Conservation (phyloP, 2,113 vertebrate genomes). For the Alligator sinensis region DNA sequence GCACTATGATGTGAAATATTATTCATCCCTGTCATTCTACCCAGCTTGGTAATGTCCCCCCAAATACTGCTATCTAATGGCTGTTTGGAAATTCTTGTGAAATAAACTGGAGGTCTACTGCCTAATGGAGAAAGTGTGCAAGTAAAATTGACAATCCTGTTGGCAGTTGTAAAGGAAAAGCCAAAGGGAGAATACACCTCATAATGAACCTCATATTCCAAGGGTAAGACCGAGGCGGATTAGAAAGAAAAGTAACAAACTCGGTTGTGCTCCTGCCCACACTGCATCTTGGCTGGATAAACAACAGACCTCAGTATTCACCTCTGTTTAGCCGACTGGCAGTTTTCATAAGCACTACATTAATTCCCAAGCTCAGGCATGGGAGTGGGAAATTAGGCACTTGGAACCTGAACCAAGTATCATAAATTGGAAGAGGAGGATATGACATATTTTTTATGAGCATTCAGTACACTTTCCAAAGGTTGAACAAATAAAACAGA, state of each 20-base stretch:
- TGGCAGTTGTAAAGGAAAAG: background rate
- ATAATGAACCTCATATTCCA: background rate
- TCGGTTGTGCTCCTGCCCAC: conserved; percentile 5
- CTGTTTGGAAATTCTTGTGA: conserved; percentile 3
- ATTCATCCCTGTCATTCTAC: background rate
- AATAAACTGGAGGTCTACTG: background rate
- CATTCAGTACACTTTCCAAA: background rate
- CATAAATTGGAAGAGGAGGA: background rate
- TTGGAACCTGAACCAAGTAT: background rate
- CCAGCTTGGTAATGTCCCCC: background rate
- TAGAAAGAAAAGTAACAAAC: conserved; percentile 33
- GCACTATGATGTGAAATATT: background rate
- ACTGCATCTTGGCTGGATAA: conserved; percentile 4
- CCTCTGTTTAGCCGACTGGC: conserved; percentile 57
- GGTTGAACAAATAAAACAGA: background rate
- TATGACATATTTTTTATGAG: background rate
- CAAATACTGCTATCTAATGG: conserved; percentile 19
- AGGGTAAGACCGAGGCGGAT: conserved; percentile 15
- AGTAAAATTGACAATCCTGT: conserved; percentile 55
- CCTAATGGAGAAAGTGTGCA: conserved; percentile 23
- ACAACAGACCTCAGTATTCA: conserved; percentile 30
- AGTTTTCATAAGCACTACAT: conserved; percentile 7
- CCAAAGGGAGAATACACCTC: background rate
- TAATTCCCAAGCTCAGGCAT: conserved; percentile 53
- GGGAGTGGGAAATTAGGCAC: background rate